Percentiles rank a stretch among this genome's conserved stretches.
These are phyloP conservation scores for Cyanoramphus novaezelandiae DNA, from an alignment of 2,113 vertebrate species.

Conservation along the genomic window DNA sequence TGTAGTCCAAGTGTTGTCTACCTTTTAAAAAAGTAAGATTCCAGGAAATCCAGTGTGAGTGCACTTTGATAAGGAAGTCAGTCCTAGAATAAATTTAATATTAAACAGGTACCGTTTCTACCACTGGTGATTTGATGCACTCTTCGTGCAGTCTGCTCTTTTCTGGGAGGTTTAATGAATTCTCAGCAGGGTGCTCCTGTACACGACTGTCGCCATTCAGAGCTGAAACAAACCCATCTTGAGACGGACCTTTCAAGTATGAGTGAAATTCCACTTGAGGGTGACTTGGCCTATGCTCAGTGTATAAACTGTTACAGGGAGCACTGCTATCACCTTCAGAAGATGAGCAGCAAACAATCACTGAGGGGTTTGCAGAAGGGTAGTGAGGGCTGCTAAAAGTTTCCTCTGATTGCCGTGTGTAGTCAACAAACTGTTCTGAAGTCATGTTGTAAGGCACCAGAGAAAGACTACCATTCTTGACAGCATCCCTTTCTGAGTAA, in stretches of 20 bases:
- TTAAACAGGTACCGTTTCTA: slow-evolving; percentile 93
- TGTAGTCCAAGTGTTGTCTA: slow-evolving; percentile 63
- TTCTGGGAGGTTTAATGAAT: slow-evolving; percentile 82
- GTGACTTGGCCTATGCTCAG: slow-evolving; percentile 80
- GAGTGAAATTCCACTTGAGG: slow-evolving; percentile 88
- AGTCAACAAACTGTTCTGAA: slow-evolving; percentile 86
- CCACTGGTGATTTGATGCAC: slow-evolving; percentile 88
- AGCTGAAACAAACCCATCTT: slow-evolving; percentile 83
- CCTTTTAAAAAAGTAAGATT: slow-evolving; percentile 62
- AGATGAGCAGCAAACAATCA: slow-evolving; percentile 83
- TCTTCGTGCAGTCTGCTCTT: slow-evolving; percentile 86
- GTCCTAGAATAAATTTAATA: slow-evolving; percentile 47
- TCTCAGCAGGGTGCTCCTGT: slow-evolving; percentile 83
- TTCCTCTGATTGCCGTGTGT: slow-evolving; percentile 79
- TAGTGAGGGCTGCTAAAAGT: slow-evolving; percentile 80
- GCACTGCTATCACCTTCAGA: slow-evolving; percentile 80
- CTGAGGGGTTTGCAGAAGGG: slow-evolving; percentile 78
- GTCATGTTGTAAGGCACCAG: slow-evolving; percentile 86
- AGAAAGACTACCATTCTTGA: slow-evolving; percentile 78
- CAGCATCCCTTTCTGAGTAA: slow-evolving; percentile 83
- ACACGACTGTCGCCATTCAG: slow-evolving; percentile 78
- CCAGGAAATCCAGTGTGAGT: slow-evolving; percentile 66
- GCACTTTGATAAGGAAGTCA: slow-evolving; percentile 58
- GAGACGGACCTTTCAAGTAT: slow-evolving; percentile 90
- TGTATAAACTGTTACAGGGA: slow-evolving; percentile 79